Base-by-base conservation (phyloP, 2,888 invertebrate species). In the Amorpha juglandis region DNA sequence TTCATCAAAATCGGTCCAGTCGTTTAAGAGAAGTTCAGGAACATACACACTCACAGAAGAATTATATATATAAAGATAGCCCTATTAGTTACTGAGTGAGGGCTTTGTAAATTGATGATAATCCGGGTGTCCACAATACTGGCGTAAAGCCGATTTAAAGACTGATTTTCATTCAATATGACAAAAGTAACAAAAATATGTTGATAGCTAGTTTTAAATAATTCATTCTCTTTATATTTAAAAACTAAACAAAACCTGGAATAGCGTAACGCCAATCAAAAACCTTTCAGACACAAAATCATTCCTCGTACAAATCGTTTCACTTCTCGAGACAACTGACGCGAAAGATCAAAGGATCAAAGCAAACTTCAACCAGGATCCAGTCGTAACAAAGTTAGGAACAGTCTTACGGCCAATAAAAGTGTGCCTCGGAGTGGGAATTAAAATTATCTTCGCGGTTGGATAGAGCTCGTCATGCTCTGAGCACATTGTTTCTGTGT, bases 321-420 rank as follows among this genome's bases (percentile, higher is more conserved):
- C 12, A 45, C 9, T 45, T 50, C 19, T 9, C 50, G 50, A 50
- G 38, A 19, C 42, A 55, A 19, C 19, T 38, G 12, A 38, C 19
- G 6, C 38, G 19, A 53, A 53, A 58, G 21, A 58, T 38, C 38
- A 19, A 42, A 42, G 58, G 42, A 38, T 58, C 19, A 58, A 16
- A 58, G 16, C 42, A 58, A 58, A 58, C 58, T 38, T 19, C 6
- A 38, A 19, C 16, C 7, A 35, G 55, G 27, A 52, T 52, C 6
- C 38, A 55, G 58, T 1, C 55, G 38, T 42, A 38, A 38, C 19
- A 21, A 58, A 58, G 58, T 58, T 58, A 42, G 58, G 11, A n/a
- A 38, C 58, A 12, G 38, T 51, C 51, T 63, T 63, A 63, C 63
- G 8, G 38, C 51, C 63, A 63, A 63, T 63, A 63, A 63, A 63